phyloP scores from a whole-genome alignment of 2,888 invertebrate genomes.

The Eurytoma adleriae region DNA sequence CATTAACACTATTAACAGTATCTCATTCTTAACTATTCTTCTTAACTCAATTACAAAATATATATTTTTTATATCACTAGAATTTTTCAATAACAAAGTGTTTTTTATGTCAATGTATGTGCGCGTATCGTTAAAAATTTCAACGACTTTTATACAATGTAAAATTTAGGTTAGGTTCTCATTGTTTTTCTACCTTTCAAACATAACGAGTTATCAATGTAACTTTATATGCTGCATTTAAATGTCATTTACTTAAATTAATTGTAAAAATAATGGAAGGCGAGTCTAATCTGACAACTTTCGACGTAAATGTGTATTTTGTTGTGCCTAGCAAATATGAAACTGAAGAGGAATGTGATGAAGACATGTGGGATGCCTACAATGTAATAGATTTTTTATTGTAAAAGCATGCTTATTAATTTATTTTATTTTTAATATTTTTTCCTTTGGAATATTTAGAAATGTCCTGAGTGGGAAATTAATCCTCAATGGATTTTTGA shows the following conservation, averaged over 20 bases:
- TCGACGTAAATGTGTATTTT: slow-evolving; percentile 74
- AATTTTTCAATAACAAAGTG: no score
- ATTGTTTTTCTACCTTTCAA: background rate
- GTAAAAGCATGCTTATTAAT: no score
- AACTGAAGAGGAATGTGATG: slow-evolving; percentile 78
- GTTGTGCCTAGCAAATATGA: slow-evolving; percentile 77
- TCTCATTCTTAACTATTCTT: no score
- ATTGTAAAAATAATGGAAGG: slow-evolving; percentile 56
- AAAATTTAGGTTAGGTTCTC: slow-evolving; percentile 22
- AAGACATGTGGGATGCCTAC: slow-evolving; percentile 81
- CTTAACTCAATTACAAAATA: no score
- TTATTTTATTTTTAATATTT: no score
- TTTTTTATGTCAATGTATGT: no score
- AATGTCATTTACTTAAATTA: slow-evolving; percentile 34
- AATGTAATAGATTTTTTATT: slow-evolving; percentile 75
- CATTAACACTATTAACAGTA: no score
- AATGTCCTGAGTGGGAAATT: slow-evolving; percentile 80
- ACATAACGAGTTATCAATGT: background rate
- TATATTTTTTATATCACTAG: no score
- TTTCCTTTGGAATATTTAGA: slow-evolving; percentile 70
- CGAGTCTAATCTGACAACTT: slow-evolving; percentile 62
- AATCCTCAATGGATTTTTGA: slow-evolving; percentile 82
- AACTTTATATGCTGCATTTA: background rate
- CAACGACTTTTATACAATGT: background rate
- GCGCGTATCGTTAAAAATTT: no score